Evolutionary conservation across 2,113 vertebrate species (phyloP).

Genomic region (Acinonyx jubatus): DNA sequence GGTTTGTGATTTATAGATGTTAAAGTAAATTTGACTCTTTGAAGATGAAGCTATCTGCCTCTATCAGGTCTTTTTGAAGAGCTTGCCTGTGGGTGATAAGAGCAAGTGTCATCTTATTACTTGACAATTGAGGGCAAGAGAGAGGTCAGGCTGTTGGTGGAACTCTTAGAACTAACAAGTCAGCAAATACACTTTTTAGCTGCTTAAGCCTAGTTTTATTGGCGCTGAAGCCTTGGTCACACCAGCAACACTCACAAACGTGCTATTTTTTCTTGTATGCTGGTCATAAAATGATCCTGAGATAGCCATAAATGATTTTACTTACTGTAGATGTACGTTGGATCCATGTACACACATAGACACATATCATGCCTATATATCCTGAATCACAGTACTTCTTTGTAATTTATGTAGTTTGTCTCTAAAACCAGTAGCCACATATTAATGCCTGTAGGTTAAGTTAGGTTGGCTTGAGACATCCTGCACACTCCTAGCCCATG

Average conservation of each 20-base stretch:
- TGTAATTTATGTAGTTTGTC: not conserved
- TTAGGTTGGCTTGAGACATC: not conserved
- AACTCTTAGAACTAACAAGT: not conserved
- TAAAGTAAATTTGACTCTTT: conserved; percentile 47
- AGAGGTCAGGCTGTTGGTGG: conserved; percentile 12
- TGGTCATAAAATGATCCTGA: not conserved
- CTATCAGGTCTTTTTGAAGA: conserved; percentile 33
- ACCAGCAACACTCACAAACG: not conserved
- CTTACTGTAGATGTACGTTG: not conserved
- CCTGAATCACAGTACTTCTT: not conserved
- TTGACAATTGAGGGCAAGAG: not conserved
- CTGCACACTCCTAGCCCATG: not conserved
- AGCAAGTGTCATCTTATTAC: conserved; percentile 21
- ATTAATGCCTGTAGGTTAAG: not conserved
- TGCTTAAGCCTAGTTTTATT: not conserved
- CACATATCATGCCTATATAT: not conserved
- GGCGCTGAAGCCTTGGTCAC: not conserved
- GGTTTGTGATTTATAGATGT: conserved; percentile 48
- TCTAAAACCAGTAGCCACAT: not conserved
- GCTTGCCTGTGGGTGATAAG: not conserved
- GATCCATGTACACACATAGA: not conserved
- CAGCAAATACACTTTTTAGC: not conserved
- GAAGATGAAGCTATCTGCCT: not conserved
- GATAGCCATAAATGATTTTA: not conserved
- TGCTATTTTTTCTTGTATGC: not conserved